phyloP scores from a whole-genome alignment of 1,140 invertebrate genomes.

The Thalassaphorura encarpata region DNA sequence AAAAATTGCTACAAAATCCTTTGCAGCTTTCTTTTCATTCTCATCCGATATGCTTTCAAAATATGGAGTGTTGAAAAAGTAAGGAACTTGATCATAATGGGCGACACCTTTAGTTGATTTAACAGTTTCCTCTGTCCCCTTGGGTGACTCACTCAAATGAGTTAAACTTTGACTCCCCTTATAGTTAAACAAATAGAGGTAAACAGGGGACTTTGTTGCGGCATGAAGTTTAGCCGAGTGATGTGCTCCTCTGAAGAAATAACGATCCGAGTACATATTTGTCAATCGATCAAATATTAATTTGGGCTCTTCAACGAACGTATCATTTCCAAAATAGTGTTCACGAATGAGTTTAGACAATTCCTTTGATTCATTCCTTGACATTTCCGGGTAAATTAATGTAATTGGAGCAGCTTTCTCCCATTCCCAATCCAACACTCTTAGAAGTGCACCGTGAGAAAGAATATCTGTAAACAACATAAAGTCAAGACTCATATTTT shows the following conservation, averaged over 20 bases:
- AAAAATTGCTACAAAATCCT: background rate
- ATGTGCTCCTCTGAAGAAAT: constrained; percentile 9
- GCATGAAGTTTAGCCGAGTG: constrained; percentile 13
- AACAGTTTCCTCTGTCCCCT: background rate
- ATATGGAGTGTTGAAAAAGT: background rate
- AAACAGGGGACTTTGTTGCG: constrained; percentile 9
- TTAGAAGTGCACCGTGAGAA: constrained; percentile 15
- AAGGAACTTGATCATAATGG: background rate
- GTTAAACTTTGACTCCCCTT: constrained; percentile 9
- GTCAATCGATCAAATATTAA: constrained; percentile 19
- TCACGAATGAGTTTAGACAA: constrained; percentile 7
- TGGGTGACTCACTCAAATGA: constrained; percentile 3
- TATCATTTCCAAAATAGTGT: constrained; percentile 6
- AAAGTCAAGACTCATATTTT: background rate
- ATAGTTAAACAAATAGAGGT: constrained; percentile 21
- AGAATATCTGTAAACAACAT: constrained; percentile 11
- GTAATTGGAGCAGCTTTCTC: constrained; percentile 17
- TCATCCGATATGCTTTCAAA: background rate
- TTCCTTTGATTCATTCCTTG: too few species aligned
- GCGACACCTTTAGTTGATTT: background rate
- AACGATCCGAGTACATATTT: constrained; percentile 1
- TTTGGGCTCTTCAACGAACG: background rate
- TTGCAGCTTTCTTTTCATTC: background rate
- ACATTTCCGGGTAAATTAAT: constrained; percentile 15
- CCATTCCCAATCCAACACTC: constrained; percentile 22